Conservation (phyloP, 2,888 invertebrate species). For the Lasioglossum calceatum region DNA sequence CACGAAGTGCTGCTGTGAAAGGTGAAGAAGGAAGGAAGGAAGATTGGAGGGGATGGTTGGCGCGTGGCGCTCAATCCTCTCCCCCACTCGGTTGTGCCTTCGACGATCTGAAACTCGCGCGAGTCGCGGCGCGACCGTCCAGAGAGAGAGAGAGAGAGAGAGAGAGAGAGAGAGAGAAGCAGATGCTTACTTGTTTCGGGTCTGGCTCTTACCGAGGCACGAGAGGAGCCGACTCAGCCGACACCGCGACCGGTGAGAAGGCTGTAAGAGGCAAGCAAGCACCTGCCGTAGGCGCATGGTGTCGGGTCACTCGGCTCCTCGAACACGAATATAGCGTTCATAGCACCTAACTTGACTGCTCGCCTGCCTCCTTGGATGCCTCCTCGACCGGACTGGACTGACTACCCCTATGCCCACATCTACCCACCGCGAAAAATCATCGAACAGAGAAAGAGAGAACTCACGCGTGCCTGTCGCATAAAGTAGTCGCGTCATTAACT, state of each 20-base stretch:
- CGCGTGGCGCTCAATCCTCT: constrained; percentile 79
- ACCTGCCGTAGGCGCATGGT: constrained; percentile 77
- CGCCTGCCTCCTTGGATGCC: constrained; percentile 38
- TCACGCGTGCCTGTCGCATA: constrained; percentile 61
- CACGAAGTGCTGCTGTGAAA: constrained; percentile 22
- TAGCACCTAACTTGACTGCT: constrained; percentile 61
- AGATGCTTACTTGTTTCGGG: constrained; percentile 71
- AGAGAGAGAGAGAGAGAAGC: constrained; percentile 62
- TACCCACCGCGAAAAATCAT: constrained; percentile 68
- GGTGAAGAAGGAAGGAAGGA: constrained; percentile 44
- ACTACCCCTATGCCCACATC: constrained; percentile 80
- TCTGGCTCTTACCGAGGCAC: constrained; percentile 69
- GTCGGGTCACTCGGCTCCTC: constrained; percentile 63
- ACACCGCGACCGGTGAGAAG: constrained; percentile 66
- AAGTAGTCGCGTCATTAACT: constrained; percentile 67
- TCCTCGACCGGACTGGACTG: constrained; percentile 14
- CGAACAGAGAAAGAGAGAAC: constrained; percentile 53
- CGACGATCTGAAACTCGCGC: constrained; percentile 55
- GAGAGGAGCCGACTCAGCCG: constrained; percentile 72
- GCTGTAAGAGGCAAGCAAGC: constrained; percentile 77
- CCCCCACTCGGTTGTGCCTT: constrained; percentile 50
- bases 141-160: constrained; percentile 38
- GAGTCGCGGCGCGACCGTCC: constrained; percentile 34
- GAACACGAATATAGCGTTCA: constrained; percentile 64
- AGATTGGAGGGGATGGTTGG: constrained; percentile 77